Conservation (phyloP, 2,888 invertebrate species). For the Clanis bilineata region DNA sequence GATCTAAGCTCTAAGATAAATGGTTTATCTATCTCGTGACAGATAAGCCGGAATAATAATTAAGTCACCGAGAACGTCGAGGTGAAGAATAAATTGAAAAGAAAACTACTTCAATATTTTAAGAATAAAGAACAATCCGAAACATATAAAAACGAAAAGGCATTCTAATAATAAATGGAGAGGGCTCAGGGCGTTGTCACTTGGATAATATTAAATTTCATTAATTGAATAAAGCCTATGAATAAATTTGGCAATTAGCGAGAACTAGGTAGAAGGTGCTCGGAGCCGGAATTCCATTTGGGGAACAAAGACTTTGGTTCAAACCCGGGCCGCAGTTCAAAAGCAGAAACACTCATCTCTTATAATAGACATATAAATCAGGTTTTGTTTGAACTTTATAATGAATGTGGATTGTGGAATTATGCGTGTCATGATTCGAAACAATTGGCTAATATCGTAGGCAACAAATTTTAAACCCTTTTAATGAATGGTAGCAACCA, state of each 20-base stretch:
- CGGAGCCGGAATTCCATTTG: background rate
- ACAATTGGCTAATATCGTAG: conserved; percentile 18
- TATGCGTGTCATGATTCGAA: background rate
- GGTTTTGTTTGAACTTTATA: background rate
- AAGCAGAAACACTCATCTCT: background rate
- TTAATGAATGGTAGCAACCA: conserved; percentile 35
- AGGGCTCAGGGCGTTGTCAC: background rate
- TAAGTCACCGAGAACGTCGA: background rate
- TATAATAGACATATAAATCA: conserved; percentile 4
- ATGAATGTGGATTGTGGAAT: background rate
- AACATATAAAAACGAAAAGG: background rate
- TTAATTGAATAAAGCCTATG: conserved; percentile 5
- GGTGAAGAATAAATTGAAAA: background rate
- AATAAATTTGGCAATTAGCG: conserved; percentile 1
- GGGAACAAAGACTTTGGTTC: conserved; percentile 6
- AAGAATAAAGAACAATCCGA: background rate
- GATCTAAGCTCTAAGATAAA: conserved; percentile 22
- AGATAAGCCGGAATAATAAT: conserved; percentile 10
- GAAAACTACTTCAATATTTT: background rate
- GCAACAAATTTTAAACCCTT: conserved; percentile 33
- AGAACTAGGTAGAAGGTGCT: background rate
- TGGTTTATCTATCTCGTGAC: conserved; percentile 16
- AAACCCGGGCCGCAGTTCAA: too few species aligned
- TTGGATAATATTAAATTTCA: background rate
- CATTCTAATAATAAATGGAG: background rate